Percentiles rank a stretch among this genome's conserved stretches.
phyloP scores from a whole-genome alignment of 1,140 invertebrate genomes.

The Physella acuta region DNA sequence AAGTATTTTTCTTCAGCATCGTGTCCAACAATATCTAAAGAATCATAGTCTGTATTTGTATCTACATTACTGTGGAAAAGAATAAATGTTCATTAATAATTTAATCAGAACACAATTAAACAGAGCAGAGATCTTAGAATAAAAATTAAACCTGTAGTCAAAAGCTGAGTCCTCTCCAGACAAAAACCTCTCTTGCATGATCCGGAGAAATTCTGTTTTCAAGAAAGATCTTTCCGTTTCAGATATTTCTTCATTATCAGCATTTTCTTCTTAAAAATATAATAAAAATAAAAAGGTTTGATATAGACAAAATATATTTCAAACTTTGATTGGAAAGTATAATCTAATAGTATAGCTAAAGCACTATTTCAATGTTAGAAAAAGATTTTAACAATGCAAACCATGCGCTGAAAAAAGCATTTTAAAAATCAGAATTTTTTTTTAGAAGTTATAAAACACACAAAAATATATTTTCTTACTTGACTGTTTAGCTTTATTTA shows the following conservation, averaged over 20 bases:
- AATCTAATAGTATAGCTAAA: too few relatives aligned
- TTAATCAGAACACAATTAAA: neutral
- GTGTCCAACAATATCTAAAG: slow-evolving; percentile 68
- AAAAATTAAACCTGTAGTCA: slow-evolving; percentile 70
- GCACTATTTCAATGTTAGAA: too few relatives aligned
- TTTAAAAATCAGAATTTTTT: too few relatives aligned
- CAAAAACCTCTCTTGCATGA: slow-evolving; percentile 86
- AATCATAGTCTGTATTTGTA: slow-evolving; percentile 76
- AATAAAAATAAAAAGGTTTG: neutral
- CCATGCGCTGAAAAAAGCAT: too few relatives aligned
- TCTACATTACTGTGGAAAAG: slow-evolving; percentile 44
- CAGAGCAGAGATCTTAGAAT: neutral
- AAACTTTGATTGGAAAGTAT: neutral
- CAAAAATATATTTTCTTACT: too few relatives aligned
- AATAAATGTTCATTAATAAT: slow-evolving; percentile 2
- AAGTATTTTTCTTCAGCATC: slow-evolving; percentile 90
- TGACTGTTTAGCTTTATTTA: neutral
- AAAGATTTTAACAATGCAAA: too few relatives aligned
- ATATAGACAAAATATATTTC: neutral
- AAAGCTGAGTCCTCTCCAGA: slow-evolving; percentile 80
- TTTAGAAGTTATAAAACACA: too few relatives aligned
- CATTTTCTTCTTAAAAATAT: neutral
- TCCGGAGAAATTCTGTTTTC: slow-evolving; percentile 78
- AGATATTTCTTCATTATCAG: slow-evolving; percentile 31
- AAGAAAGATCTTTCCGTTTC: slow-evolving; percentile 65